Evolutionary conservation across 2,888 invertebrate genomes (phyloP), one percentile per base, ranked within the genome.

Genomic region (Drosophila seclusa): DNA sequence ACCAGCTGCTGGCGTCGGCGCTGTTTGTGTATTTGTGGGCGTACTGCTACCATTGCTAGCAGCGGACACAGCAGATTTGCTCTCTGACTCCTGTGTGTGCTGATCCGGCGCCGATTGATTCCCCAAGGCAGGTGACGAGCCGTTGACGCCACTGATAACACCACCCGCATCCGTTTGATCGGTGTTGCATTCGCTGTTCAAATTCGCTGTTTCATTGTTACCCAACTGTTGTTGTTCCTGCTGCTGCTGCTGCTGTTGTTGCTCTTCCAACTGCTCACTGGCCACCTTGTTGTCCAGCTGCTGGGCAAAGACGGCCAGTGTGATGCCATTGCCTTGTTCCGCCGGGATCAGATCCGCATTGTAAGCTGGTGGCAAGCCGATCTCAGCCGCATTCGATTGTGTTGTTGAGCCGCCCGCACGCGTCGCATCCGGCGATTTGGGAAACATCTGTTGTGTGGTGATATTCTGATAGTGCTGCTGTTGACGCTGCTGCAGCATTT

Each of bases 401-500:
- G 53, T 61, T n/a, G 53, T 61, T 31, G 69, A 73, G 29, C 78
- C 80, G 32, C 83, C 78, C 7, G 90, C 78, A 24, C 89, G 79
- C 48, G 73, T 57, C 11, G 78, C 78, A 63, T 89, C 82, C 13
- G 84, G 77, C 8, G 87, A 82, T 76, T 92, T 92, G 34, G 91
- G 90, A 87, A 92, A 91, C 83, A 92, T 89, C 80, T 92, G 92
- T 66, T 90, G 91, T 63, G 92, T 87, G 64, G 92, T 89, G 49
- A 92, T 80, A 52, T 91, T 92, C 67, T 92, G 92, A 78, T 88
- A 91, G 54, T 92, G 92, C 58, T 92, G 92, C 66, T 92, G 92
- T 48, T 92, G 92, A 7, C 92, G 91, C 71, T 93, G 93, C 67
- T 92, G 91, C 34, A 92, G 69, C 78, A 93, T 91, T 87, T 93